Percentiles rank a stretch among this genome's conserved stretches.
phyloP scores from a whole-genome alignment of 1,140 invertebrate genomes.

The Helicoverpa zea region DNA sequence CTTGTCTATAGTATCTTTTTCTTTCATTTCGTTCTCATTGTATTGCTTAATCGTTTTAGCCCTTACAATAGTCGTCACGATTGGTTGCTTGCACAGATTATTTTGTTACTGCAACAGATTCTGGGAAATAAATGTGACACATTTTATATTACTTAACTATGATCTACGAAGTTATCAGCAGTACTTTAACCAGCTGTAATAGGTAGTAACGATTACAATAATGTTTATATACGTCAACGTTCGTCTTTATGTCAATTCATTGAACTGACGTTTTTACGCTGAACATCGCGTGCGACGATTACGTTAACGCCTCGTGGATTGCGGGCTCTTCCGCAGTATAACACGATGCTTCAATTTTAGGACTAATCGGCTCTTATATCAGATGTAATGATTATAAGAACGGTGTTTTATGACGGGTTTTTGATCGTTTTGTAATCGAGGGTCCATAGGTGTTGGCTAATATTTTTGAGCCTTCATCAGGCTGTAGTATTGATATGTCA shows the following conservation, averaged over 20 bases:
- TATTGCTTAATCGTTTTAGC: conserved; percentile 22
- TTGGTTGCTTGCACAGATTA: background rate
- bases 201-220: background rate
- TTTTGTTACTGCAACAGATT: background rate
- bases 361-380: conserved; percentile 8
- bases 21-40: conserved; percentile 4
- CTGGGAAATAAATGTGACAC: background rate
- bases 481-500: too few species aligned
- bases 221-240: conserved; percentile 5
- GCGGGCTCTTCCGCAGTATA: conserved; percentile 33
- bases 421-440: background rate
- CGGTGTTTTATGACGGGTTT: background rate
- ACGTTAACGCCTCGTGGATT: conserved; percentile 29
- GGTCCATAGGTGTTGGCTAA: background rate
- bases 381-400: conserved; percentile 8
- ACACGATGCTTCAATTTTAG: conserved; percentile 28
- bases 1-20: conserved; percentile 1
- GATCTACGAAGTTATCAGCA: background rate
- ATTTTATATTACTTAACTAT: background rate
- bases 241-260: conserved; percentile 43
- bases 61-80: conserved; percentile 25
- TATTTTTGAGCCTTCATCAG: too few species aligned
- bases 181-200: background rate
- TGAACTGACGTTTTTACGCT: conserved; percentile 41
- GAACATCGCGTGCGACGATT: conserved; percentile 44